Evolutionary conservation across 2,888 invertebrate species (phyloP), one percentile per base, ranked within the genome.

Genomic region (Drosophila buzzatii): DNA sequence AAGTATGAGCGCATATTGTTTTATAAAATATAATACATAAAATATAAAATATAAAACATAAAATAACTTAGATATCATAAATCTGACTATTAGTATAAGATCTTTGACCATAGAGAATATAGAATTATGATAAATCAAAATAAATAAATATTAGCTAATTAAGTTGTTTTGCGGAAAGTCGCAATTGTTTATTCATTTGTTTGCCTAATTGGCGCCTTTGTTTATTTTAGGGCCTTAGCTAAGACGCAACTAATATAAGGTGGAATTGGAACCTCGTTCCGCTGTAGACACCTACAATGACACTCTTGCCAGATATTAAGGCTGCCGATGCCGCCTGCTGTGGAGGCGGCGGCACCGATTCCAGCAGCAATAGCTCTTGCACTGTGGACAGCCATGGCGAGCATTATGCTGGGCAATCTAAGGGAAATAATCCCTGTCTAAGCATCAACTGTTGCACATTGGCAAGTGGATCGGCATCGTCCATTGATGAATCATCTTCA

Each of bases 271-370:
- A 45, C 45, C 39, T 12, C 14, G 61, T 52, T 23, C 27, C 47
- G 31, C 31, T 53, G 14, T 14, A 41, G 27, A 35, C 62, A 12
- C 44, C 51, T 31, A 51, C 47, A 20, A 91, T 91, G 91, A 92
- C 91, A 56, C 76, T 92, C 76, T 87, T 91, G 83, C 91, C 91
- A 79, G 91, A 92, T 56, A 81, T 92, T 20, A 91, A 91, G 51
- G 82, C 91, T 65, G 67, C 78, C 2, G 80, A 85, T 69, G 81
- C 80, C 55, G 70, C 82, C 59, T 86, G 81, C 53, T 82, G 82
- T 31, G 81, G 76, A 3, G 85, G 81, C 16, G 82, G 80, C 12
- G 80, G 76, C 37, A 70, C 70, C 39, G 66, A 72, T 41, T 70
- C 75, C 70, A 82, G 82, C 79, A 81, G 65, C 63, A 76, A 74